These are phyloP conservation scores for Columba janthina DNA, from an alignment of 2,113 vertebrate species.

Conservation along the genomic window DNA sequence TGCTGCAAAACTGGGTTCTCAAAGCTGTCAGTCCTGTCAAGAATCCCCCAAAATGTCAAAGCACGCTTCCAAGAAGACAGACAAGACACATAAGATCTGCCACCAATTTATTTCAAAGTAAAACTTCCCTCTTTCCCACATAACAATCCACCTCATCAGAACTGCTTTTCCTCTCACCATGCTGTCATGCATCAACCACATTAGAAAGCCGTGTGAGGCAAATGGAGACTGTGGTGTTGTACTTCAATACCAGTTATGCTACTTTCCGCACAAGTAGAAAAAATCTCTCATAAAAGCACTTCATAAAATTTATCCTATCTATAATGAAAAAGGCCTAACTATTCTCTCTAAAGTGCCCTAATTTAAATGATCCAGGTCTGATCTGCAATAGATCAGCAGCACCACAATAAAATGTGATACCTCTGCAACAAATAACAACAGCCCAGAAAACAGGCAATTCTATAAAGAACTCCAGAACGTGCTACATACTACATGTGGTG, in stretches of 20 bases:
- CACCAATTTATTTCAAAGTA: background rate
- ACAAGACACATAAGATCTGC: background rate
- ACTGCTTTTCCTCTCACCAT: background rate
- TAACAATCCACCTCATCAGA: background rate
- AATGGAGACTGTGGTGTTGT: background rate
- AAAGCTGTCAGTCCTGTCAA: conserved; percentile 87
- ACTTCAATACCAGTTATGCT: background rate
- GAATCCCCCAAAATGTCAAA: conserved; percentile 20
- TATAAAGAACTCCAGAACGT: background rate
- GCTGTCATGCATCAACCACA: background rate
- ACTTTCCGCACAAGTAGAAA: background rate
- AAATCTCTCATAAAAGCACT: background rate
- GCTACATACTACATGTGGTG: background rate
- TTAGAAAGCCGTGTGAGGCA: background rate
- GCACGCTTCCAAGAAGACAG: background rate
- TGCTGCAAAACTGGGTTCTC: conserved; percentile 95
- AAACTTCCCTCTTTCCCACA: background rate
- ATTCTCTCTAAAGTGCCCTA: background rate
- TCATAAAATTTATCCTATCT: background rate
- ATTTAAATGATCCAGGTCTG: background rate
- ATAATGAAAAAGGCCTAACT: background rate
- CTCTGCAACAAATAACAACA: conserved; percentile 37
- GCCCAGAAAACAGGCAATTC: background rate
- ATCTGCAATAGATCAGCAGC: background rate
- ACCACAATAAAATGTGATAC: conserved; percentile 3